phyloP scores from a whole-genome alignment of 2,113 vertebrate genomes.

The Aptenodytes forsteri region DNA sequence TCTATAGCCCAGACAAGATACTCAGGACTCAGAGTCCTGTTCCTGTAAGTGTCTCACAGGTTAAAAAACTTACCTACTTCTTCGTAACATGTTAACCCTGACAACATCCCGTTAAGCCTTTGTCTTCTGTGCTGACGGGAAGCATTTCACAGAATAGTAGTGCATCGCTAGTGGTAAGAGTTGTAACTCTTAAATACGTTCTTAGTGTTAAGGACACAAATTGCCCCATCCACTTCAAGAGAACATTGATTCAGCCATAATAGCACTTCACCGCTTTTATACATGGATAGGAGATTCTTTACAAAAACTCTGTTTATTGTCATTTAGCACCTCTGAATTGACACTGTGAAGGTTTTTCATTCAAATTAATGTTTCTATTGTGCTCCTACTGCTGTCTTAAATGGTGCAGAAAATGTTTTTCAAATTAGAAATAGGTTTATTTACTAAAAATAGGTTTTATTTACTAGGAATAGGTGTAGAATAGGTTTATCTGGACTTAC shows the following conservation, averaged over 20 bases:
- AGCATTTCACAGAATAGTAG: not conserved
- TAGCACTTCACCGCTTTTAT: not conserved
- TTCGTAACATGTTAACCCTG: not conserved
- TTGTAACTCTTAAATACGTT: not conserved
- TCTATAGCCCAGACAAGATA: not conserved
- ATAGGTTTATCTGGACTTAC: slow-evolving; percentile 3
- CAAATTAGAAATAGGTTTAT: not conserved
- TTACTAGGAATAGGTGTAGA: not conserved
- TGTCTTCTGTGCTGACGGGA: not conserved
- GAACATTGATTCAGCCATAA: not conserved
- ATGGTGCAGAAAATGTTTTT: slow-evolving; percentile 28
- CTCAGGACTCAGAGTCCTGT: not conserved
- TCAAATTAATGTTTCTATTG: slow-evolving; percentile 41
- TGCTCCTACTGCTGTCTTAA: slow-evolving; percentile 14
- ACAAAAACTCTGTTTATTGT: not conserved
- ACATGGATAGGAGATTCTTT: not conserved
- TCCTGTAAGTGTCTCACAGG: not conserved
- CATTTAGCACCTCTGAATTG: slow-evolving; percentile 43
- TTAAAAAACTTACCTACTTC: not conserved
- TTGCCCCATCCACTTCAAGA: not conserved
- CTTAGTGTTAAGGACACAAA: not conserved
- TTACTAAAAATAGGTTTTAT: not conserved
- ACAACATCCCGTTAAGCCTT: not conserved
- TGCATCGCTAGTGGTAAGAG: not conserved
- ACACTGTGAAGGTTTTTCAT: not conserved